Evolutionary conservation across 2,888 invertebrate genomes (phyloP).

Genomic region (Linnaemya vulpina): DNA sequence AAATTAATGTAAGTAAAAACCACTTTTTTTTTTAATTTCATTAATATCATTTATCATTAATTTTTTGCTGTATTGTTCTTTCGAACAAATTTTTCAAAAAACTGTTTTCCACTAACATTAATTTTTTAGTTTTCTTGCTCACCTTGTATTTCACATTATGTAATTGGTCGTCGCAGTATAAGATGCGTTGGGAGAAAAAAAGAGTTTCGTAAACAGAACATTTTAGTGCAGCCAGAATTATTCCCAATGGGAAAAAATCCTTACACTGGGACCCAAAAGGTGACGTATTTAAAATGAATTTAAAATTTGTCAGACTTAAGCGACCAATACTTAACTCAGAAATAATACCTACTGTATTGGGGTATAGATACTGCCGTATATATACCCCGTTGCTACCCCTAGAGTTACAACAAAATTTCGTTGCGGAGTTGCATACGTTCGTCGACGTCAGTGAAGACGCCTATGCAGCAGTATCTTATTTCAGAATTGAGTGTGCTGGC

Average conservation of each 20-base stretch:
- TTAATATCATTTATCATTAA: too few species aligned
- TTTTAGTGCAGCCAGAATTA: not conserved
- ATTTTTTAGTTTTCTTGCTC: conserved; percentile 28
- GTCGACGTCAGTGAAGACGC: too few species aligned
- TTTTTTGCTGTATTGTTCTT: too few species aligned
- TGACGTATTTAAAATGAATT: conserved; percentile 46
- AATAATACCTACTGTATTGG: conserved; percentile 29
- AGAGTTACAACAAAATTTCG: not conserved
- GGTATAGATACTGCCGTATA: not conserved
- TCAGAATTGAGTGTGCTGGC: too few species aligned
- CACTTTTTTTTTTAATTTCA: too few species aligned
- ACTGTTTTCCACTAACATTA: conserved; percentile 30
- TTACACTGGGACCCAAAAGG: conserved; percentile 29
- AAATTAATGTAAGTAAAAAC: too few species aligned
- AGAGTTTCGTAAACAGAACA: not conserved
- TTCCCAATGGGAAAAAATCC: conserved; percentile 11
- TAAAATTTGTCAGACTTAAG: conserved; percentile 21
- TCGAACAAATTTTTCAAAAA: conserved; percentile 37
- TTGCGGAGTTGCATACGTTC: too few species aligned
- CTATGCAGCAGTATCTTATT: too few species aligned
- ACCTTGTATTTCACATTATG: conserved; percentile 36
- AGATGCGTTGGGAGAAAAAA: not conserved
- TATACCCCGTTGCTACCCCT: not conserved
- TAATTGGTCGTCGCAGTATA: conserved; percentile 59
- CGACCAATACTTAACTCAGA: conserved; percentile 13